Evolutionary conservation across 2,113 vertebrate genomes (phyloP).

Genomic region (Ictalurus punctatus): DNA sequence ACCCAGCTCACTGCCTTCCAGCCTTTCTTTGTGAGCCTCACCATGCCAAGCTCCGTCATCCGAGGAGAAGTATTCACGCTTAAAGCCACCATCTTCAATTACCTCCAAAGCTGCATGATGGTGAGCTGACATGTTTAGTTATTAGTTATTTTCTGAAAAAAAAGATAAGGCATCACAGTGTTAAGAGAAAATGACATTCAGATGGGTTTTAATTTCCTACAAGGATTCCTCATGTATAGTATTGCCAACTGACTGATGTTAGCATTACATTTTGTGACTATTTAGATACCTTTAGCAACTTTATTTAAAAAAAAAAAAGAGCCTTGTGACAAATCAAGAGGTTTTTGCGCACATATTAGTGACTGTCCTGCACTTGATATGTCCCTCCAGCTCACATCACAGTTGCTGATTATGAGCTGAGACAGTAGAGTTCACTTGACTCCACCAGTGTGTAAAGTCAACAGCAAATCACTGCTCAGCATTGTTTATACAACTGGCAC

Average conservation of each 20-base stretch:
- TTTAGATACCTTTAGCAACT: background rate
- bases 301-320: background rate
- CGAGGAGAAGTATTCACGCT: conserved; percentile 69
- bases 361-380: background rate
- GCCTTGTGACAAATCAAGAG: background rate
- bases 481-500: background rate
- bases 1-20: conserved; percentile 73
- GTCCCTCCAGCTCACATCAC: background rate
- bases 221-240: background rate
- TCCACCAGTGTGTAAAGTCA: background rate
- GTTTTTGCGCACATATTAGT: background rate
- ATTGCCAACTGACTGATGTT: background rate
- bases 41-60: conserved; percentile 79
- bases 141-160: too few relatives aligned
- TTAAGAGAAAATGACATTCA: conserved; percentile 1
- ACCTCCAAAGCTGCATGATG: conserved; percentile 80
- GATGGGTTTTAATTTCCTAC: background rate
- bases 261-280: background rate
- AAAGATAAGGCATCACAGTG: too few relatives aligned
- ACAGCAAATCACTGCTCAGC: background rate
- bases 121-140: conserved; percentile 62
- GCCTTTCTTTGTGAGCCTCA: conserved; percentile 82
- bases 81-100: conserved; percentile 82
- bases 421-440: background rate
- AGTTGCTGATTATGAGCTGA: background rate